Conservation (phyloP, 2,888 invertebrate genomes). For the Actias luna region DNA sequence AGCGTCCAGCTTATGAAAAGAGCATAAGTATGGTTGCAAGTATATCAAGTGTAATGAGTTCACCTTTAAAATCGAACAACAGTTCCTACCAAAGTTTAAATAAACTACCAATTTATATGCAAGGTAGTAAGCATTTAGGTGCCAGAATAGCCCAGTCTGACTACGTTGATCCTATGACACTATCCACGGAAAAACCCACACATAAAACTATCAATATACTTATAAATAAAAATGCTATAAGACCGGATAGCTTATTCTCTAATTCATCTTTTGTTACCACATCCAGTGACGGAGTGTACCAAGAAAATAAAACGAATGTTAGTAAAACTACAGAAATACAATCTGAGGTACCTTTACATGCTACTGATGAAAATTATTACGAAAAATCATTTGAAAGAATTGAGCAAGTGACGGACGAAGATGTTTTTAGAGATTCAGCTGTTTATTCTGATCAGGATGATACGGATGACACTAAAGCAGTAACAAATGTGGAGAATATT, state of each 20-base stretch:
- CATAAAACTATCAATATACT: slow-evolving; percentile 81
- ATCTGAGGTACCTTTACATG: slow-evolving; percentile 33
- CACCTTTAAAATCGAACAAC: slow-evolving; percentile 64
- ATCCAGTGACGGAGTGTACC: slow-evolving; percentile 77
- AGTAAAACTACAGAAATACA: slow-evolving; percentile 30
- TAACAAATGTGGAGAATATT: slow-evolving; percentile 37
- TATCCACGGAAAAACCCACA: slow-evolving; percentile 76
- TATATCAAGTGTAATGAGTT: slow-evolving; percentile 48
- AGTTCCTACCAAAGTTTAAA: slow-evolving; percentile 69
- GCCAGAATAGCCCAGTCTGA: slow-evolving; percentile 94
- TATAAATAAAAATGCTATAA: slow-evolving; percentile 82
- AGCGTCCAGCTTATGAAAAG: slow-evolving; percentile 59
- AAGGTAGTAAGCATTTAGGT: slow-evolving; percentile 91
- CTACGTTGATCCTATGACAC: slow-evolving; percentile 90
- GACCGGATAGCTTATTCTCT: slow-evolving; percentile 80
- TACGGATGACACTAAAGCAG: slow-evolving; percentile 49
- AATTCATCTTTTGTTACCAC: slow-evolving; percentile 81
- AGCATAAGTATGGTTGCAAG: slow-evolving; percentile 63
- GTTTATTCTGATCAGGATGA: slow-evolving; percentile 91
- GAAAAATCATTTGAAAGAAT: slow-evolving; percentile 89
- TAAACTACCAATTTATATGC: slow-evolving; percentile 84
- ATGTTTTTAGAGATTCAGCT: slow-evolving; percentile 90
- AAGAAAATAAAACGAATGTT: slow-evolving; percentile 49
- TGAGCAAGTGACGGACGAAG: slow-evolving; percentile 86
- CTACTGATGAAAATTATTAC: slow-evolving; percentile 86